A percentile compares a stretch with the other conserved stretches of the same genome.
Evolutionary conservation across 2,888 invertebrate genomes (phyloP).

Genomic region (Steinernema scapterisci): DNA sequence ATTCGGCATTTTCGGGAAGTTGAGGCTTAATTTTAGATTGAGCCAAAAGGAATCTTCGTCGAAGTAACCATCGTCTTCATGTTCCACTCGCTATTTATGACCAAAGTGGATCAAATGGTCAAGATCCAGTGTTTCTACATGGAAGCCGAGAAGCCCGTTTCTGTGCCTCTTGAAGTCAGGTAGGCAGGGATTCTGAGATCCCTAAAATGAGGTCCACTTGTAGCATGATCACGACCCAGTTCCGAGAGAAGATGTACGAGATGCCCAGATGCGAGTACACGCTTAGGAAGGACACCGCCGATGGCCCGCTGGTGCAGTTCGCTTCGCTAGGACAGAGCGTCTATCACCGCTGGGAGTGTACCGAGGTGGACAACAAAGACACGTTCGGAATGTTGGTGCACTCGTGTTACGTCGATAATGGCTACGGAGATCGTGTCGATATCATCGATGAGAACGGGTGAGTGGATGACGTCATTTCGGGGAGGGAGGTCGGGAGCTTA

Average conservation of each 20-base stretch:
- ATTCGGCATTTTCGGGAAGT: background rate
- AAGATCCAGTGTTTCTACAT: constrained; percentile 68
- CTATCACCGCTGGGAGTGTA: constrained; percentile 65
- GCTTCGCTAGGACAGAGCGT: constrained; percentile 63
- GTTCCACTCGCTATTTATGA: constrained; percentile 62
- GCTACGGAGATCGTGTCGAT: constrained; percentile 64
- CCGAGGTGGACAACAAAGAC: constrained; percentile 62
- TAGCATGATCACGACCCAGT: constrained; percentile 67
- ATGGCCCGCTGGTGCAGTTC: constrained; percentile 63
- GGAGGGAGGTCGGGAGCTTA: background rate
- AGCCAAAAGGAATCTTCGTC: constrained; percentile 66
- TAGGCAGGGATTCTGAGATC: constrained; percentile 36
- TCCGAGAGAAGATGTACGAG: constrained; percentile 64
- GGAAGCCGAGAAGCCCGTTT: constrained; percentile 67
- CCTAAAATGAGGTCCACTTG: too few species aligned
- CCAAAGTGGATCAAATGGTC: constrained; percentile 68
- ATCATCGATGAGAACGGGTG: constrained; percentile 61
- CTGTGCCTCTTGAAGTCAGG: constrained; percentile 66
- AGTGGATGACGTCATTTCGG: background rate
- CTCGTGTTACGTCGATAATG: constrained; percentile 66
- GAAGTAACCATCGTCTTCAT: constrained; percentile 66
- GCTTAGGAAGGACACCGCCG: constrained; percentile 59
- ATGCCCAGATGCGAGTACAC: constrained; percentile 67
- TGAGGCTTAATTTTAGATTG: constrained; percentile 50
- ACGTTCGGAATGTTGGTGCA: constrained; percentile 68